Evolutionary conservation across 2,797 vertebrate species (phyloP).

Genomic region (Tangara arthus): DNA sequence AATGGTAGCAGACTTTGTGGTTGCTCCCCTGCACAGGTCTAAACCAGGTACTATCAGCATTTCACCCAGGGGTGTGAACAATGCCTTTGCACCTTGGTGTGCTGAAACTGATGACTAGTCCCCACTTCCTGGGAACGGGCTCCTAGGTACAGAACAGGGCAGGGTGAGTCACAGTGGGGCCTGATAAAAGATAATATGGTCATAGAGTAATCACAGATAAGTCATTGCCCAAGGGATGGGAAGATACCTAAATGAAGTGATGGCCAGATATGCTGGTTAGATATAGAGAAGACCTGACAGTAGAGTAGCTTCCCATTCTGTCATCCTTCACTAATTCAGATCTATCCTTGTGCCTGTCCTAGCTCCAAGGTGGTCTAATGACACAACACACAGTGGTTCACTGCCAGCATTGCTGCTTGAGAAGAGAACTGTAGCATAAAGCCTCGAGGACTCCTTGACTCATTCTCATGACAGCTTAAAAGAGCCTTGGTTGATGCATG

Average conservation of each 20-base stretch:
- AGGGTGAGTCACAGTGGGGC: constrained; percentile 40
- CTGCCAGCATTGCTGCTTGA: neutral
- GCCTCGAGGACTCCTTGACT: neutral
- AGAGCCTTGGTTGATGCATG: neutral
- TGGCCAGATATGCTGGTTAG: neutral
- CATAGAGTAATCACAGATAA: constrained; percentile 34
- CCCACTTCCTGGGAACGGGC: constrained; percentile 29
- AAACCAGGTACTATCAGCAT: neutral
- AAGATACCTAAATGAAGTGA: constrained; percentile 9
- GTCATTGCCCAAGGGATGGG: neutral
- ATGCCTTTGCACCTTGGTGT: neutral
- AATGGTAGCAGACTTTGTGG: neutral
- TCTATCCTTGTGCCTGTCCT: neutral
- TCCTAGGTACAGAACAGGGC: neutral
- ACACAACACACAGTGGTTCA: neutral
- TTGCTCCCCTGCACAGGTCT: neutral
- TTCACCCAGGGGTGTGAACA: neutral
- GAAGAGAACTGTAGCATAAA: neutral
- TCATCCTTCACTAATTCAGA: constrained; percentile 11
- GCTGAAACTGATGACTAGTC: constrained; percentile 17
- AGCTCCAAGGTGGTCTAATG: constrained; percentile 19
- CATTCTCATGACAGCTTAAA: neutral
- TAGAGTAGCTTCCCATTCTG: neutral
- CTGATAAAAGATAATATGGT: constrained; percentile 42
- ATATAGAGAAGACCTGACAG: neutral